Conservation (phyloP, 2,113 vertebrate genomes). For the Bos taurus region DNA sequence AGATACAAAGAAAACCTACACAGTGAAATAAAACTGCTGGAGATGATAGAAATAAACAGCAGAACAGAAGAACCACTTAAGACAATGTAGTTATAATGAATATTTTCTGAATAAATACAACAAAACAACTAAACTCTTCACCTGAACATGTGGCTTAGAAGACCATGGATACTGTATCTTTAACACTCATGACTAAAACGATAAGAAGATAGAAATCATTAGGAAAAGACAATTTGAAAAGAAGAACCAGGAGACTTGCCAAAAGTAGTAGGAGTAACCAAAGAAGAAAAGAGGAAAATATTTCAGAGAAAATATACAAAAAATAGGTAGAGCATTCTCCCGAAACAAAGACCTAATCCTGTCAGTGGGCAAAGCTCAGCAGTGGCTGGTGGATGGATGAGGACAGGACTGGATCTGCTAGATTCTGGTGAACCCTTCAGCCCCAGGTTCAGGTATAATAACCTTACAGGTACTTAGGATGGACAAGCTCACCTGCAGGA, state of each 20-base stretch:
- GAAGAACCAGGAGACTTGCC: background rate
- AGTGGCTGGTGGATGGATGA: background rate
- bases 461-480: background rate
- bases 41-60: background rate
- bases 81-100: background rate
- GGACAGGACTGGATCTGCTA: background rate
- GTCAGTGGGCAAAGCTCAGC: background rate
- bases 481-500: background rate
- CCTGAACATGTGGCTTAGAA: background rate
- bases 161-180: background rate
- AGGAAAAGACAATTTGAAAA: background rate
- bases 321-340: background rate
- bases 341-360: background rate
- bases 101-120: background rate
- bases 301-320: background rate
- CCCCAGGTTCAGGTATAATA: background rate
- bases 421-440: background rate
- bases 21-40: background rate
- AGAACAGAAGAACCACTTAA: background rate
- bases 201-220: background rate
- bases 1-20: background rate
- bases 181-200: background rate
- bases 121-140: background rate
- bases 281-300: background rate
- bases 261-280: background rate